Conservation (phyloP, 2,113 vertebrate genomes). For the Urocynchramus pylzowi region DNA sequence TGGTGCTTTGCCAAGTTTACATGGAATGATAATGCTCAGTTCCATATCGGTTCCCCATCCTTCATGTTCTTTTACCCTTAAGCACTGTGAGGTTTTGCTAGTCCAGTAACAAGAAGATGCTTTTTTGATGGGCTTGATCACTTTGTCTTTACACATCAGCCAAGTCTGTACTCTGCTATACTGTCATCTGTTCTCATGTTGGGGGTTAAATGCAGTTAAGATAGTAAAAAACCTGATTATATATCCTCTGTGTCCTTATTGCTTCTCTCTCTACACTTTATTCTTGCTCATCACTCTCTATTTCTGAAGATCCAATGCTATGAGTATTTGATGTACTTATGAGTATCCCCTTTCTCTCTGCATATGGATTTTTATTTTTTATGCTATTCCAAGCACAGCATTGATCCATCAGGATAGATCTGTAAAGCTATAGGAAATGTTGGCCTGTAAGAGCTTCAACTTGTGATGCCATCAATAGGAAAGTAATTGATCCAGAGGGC, state of each 20-base stretch:
- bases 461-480: not conserved
- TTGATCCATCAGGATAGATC: not conserved
- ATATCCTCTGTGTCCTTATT: not conserved
- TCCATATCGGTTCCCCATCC: not conserved
- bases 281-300: accelerated
- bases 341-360: not conserved
- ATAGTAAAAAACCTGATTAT: accelerated
- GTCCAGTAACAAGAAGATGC: not conserved
- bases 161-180: not conserved
- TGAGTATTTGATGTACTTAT: not conserved
- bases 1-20: not conserved
- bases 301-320: not conserved
- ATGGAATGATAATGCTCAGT: not conserved
- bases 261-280: not conserved
- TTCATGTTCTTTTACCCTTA: not conserved
- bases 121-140: not conserved
- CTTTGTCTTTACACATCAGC: not conserved
- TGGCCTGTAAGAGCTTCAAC: not conserved
- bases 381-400: not conserved
- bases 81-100: not conserved
- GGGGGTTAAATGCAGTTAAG: not conserved
- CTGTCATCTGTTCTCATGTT: not conserved
- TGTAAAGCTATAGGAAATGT: not conserved
- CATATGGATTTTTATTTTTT: not conserved
- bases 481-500: not conserved